These are phyloP conservation scores for Coccyzus lansbergi DNA, from an alignment of 2,797 vertebrate species.

Conservation along the genomic window DNA sequence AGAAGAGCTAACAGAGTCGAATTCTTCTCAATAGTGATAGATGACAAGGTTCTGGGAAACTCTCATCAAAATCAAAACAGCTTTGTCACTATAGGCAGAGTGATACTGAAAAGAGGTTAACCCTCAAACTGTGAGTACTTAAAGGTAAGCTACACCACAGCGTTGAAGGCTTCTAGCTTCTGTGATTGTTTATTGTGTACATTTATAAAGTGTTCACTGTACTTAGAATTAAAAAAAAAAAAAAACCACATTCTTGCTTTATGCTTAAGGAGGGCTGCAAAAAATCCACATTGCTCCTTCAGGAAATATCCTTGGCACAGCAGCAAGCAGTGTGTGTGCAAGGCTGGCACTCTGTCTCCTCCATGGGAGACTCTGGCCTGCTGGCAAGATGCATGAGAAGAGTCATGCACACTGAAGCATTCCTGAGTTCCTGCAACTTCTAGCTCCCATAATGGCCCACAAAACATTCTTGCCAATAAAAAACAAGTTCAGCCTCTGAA, in stretches of 20 bases:
- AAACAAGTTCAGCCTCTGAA: not conserved
- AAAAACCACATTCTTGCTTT: not conserved
- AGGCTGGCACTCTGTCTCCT: not conserved
- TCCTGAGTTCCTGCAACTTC: not conserved
- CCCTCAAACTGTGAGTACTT: not conserved
- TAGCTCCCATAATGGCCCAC: not conserved
- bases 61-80: not conserved
- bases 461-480: not conserved
- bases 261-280: not conserved
- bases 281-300: fast-evolving
- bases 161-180: not conserved
- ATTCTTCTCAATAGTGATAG: not conserved
- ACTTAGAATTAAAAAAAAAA: not conserved
- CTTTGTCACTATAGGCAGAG: not conserved
- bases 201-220: fast-evolving
- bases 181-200: not conserved
- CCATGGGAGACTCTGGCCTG: not conserved
- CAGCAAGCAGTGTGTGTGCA: not conserved
- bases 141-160: not conserved
- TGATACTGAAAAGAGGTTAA: not conserved
- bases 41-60: not conserved
- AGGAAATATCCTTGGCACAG: not conserved
- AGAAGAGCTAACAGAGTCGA: not conserved
- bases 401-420: not conserved
- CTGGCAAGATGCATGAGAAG: not conserved